These are phyloP conservation scores for Nemapogon koenigi DNA, from an alignment of 2,888 invertebrate genomes.

Conservation along the genomic window DNA sequence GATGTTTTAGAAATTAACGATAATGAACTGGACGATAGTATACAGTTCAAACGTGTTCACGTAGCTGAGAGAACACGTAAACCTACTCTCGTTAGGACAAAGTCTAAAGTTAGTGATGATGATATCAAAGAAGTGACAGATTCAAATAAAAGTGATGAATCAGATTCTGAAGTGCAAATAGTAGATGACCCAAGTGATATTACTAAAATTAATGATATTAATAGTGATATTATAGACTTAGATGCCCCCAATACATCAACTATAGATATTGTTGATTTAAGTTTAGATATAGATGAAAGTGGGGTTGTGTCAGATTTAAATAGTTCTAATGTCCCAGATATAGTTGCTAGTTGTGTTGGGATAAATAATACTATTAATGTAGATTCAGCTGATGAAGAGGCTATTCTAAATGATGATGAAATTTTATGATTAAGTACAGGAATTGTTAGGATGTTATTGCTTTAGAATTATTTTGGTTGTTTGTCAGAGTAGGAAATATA, in stretches of 20 bases:
- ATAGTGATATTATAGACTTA: conserved; percentile 26
- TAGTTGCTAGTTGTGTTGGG: conserved; percentile 45
- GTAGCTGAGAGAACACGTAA: conserved; percentile 34
- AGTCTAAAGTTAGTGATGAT: conserved; percentile 26
- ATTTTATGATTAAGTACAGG: too few species aligned
- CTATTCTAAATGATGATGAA: too few species aligned
- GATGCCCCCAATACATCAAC: conserved; percentile 28
- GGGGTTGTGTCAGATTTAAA: conserved; percentile 33
- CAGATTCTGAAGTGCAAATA: conserved; percentile 50
- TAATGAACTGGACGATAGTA: conserved; percentile 45
- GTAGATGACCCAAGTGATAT: conserved; percentile 35
- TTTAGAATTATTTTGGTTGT: too few species aligned
- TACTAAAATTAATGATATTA: conserved; percentile 40
- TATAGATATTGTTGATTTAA: conserved; percentile 37
- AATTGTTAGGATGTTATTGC: too few species aligned
- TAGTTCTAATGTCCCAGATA: conserved; percentile 45
- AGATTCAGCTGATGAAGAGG: too few species aligned
- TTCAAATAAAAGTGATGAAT: conserved; percentile 28
- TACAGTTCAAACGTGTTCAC: conserved; percentile 49
- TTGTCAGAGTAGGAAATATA: too few species aligned
- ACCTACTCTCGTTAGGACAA: conserved; percentile 36
- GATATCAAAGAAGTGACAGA: conserved; percentile 25
- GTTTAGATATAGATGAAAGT: conserved; percentile 40
- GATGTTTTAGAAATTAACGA: conserved; percentile 40
- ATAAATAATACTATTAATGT: conserved; percentile 22